These are phyloP conservation scores for Corvus cornix DNA, from an alignment of 2,113 vertebrate species.

Conservation along the genomic window DNA sequence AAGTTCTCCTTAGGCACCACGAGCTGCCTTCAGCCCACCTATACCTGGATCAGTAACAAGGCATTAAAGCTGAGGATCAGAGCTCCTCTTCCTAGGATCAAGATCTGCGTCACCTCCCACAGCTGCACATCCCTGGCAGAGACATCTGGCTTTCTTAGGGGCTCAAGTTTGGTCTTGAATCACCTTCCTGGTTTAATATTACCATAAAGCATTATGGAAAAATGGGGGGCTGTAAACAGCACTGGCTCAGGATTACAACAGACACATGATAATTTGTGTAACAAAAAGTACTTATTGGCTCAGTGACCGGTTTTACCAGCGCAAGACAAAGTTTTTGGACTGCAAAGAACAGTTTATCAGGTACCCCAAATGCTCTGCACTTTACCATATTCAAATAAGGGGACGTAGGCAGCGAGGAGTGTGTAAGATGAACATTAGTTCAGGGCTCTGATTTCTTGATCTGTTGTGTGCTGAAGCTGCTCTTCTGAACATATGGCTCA, in stretches of 20 bases:
- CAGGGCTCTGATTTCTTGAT: background rate
- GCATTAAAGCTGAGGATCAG: background rate
- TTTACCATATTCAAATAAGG: background rate
- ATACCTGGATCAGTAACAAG: background rate
- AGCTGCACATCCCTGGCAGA: background rate
- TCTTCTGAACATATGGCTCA: constrained; percentile 7
- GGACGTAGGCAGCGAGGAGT: background rate
- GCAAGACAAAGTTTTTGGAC: background rate
- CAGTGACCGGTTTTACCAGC: background rate
- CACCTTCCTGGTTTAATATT: background rate
- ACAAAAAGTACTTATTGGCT: background rate
- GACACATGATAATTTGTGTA: background rate
- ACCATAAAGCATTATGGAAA: background rate
- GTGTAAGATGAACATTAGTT: background rate
- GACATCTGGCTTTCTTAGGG: background rate
- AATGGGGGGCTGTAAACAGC: background rate
- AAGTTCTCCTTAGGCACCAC: background rate
- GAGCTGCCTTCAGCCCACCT: background rate
- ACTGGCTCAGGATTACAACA: background rate
- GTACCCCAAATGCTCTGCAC: background rate
- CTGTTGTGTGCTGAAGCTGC: background rate
- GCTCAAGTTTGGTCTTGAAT: background rate
- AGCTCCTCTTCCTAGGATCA: background rate
- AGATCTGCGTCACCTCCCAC: background rate
- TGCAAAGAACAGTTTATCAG: background rate